Evolutionary conservation across 2,888 invertebrate genomes (phyloP).

Genomic region (Nephrotoma guestfalica): DNA sequence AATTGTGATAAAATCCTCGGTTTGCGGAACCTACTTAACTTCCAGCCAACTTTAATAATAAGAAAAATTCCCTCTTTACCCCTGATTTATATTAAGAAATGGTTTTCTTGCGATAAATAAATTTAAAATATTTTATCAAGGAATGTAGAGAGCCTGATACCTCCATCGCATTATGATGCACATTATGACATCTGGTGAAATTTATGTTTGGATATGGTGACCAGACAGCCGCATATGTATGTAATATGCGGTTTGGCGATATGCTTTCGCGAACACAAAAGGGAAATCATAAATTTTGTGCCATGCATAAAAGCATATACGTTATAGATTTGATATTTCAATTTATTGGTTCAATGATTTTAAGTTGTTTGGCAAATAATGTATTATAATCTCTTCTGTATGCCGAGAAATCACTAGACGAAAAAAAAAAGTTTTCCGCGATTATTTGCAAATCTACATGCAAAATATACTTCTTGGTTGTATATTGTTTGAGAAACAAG

Average conservation of each 20-base stretch:
- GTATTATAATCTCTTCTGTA: background rate
- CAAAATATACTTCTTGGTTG: too few relatives aligned
- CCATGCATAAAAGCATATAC: background rate
- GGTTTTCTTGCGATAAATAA: too few relatives aligned
- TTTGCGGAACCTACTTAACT: too few relatives aligned
- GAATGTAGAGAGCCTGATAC: too few relatives aligned
- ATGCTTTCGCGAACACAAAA: background rate
- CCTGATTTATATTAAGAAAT: too few relatives aligned
- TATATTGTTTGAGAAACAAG: background rate
- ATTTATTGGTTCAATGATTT: background rate
- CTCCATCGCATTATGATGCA: too few relatives aligned
- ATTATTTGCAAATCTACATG: background rate
- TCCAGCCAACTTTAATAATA: too few relatives aligned
- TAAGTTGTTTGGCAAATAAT: background rate
- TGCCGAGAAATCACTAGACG: background rate
- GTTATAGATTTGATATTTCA: background rate
- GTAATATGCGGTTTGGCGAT: background rate
- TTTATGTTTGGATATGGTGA: background rate
- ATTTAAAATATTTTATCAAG: too few relatives aligned
- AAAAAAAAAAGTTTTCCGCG: background rate
- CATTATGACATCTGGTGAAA: background rate
- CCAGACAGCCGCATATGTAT: background rate
- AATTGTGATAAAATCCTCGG: too few relatives aligned
- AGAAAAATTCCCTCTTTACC: too few relatives aligned
- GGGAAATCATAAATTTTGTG: background rate